phyloP scores from a whole-genome alignment of 2,797 vertebrate species.

The Neosilurus hyrtlii region DNA sequence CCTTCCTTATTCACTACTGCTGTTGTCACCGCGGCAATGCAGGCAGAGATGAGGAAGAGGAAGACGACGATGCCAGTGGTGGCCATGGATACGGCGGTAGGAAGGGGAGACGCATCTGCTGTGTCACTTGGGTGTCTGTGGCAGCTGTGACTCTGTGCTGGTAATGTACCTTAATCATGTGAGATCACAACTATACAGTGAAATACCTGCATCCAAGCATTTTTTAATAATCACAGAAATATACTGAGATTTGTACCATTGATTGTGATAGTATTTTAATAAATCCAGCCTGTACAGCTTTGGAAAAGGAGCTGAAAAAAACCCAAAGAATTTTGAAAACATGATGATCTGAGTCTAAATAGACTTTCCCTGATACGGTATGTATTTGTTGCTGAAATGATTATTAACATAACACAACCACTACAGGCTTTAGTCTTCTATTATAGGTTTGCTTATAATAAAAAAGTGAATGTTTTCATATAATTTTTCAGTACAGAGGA shows the following conservation, averaged over 20 bases:
- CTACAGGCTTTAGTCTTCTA: background rate
- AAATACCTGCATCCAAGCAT: background rate
- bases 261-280: background rate
- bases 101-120: constrained; percentile 84
- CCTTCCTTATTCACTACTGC: constrained; percentile 81
- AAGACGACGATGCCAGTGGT: constrained; percentile 76
- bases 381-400: background rate
- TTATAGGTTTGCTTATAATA: background rate
- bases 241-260: too few relatives aligned
- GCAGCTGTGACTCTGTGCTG: constrained; percentile 86
- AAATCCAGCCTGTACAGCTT: background rate
- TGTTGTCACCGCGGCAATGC: constrained; percentile 78
- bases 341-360: background rate
- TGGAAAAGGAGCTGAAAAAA: background rate
- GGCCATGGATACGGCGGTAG: constrained; percentile 75
- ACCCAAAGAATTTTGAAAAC: background rate
- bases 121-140: constrained; percentile 88
- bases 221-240: background rate
- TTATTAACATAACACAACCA: background rate
- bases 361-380: background rate
- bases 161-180: constrained; percentile 66
- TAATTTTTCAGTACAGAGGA: background rate
- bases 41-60: constrained; percentile 76
- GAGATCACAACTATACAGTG: background rate
- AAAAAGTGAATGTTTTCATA: background rate